Base-by-base conservation (phyloP, 2,888 invertebrate species). In the Pterobdella sp. region DNA sequence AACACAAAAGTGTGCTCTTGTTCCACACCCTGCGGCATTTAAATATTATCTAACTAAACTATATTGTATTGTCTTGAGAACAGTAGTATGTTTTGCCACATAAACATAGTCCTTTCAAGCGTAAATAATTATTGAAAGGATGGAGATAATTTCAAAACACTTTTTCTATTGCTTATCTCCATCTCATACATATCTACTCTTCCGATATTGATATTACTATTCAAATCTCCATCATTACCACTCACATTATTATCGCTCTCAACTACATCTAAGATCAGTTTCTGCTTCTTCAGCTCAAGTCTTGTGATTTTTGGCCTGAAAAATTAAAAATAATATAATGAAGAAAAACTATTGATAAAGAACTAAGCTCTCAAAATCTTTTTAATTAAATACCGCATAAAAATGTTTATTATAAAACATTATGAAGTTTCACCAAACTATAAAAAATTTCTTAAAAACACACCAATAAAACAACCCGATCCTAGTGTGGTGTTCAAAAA, bases 1-100 rank as follows among this genome's bases (percentile, higher is more conserved):
- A 99, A 99, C 2, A 98, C 95, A 84, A 99, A 99, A 0, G 96
- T 96, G 84, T 99, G 98, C 82, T 98, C 95, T 82, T 97, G 95
- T 84, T 96, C 94, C 68, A 90, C 87, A 0, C 94, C 94, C 84
- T 84, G 77, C 7, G 36, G 56, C 26, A 65, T 31, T 75, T 7
- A 34, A 68, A 90, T 87, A 0, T 94, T 94, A 83, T 84, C 76
- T 3, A 72, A 31, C n/a, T 35, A 29, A 67, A 22, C 49, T 31
- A 52, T 26, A 74, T 26, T 69, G 1, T 7, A 0, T 2, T 1
- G 29, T 26, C 56, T 26, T 67, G 14, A 14, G 34, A 14, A 14
- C 32, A 31, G 69, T 31, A 10, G 26, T 69, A n/a, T 69, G 14
- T 69, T 26, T 49, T 52, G 4, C 14, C 14, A 67, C 34, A 42